Conservation (phyloP, 1,140 invertebrate genomes). For the Antheraea pernyi region DNA sequence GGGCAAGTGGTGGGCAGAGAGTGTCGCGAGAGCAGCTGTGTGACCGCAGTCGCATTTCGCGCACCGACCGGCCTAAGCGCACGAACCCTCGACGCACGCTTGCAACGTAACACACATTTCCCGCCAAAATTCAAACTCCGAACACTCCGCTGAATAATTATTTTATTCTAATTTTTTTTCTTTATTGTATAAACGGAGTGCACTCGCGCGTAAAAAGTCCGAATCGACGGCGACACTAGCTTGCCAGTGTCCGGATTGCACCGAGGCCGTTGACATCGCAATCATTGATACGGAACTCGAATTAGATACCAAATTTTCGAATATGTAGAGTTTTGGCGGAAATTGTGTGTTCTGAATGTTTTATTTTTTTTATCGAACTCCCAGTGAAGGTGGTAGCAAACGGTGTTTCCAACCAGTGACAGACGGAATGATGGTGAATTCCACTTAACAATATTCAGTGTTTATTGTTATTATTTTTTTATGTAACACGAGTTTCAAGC, state of each 20-base stretch:
- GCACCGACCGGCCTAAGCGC: constrained; percentile 63
- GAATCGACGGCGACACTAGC: constrained; percentile 54
- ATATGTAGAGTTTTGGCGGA: constrained; percentile 57
- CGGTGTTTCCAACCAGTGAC: constrained; percentile 60
- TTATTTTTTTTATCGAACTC: constrained; percentile 44
- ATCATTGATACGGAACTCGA: constrained; percentile 48
- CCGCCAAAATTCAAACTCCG: constrained; percentile 70
- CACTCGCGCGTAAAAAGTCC: constrained; percentile 57
- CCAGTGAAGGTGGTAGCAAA: constrained; percentile 52
- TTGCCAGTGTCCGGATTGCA: constrained; percentile 62
- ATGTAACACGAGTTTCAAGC: constrained; percentile 27
- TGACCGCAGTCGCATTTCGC: constrained; percentile 68
- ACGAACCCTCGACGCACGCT: constrained; percentile 50
- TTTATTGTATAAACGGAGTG: constrained; percentile 52
- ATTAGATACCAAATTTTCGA: constrained; percentile 41
- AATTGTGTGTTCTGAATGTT: constrained; percentile 51
- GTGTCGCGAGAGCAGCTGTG: constrained; percentile 44
- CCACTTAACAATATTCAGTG: constrained; percentile 59
- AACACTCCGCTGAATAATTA: constrained; percentile 44
- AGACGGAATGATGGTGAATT: constrained; percentile 69
- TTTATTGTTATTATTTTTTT: constrained; percentile 26
- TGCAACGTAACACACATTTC: constrained; percentile 63
- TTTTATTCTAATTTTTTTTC: constrained; percentile 26
- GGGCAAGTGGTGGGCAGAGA: constrained; percentile 61
- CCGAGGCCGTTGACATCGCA: constrained; percentile 62